Base-by-base conservation (phyloP, 1,140 invertebrate genomes). In the Euglossa dilemma region DNA sequence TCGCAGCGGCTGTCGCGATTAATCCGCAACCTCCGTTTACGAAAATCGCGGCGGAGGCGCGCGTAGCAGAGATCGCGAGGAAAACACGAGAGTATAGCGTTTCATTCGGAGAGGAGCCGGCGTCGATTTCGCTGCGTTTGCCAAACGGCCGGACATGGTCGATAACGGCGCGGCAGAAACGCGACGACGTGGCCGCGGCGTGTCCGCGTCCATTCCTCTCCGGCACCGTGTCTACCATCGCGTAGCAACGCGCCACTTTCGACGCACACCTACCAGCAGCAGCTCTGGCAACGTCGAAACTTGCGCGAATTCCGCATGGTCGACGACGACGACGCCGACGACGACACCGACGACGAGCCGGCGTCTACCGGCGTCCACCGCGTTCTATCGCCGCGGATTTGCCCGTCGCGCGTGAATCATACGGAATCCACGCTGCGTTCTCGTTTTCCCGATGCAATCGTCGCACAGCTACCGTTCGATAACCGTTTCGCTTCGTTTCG, bases 151-250 rank as follows among this genome's bases (percentile, higher is more conserved):
- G 45, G 70, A 28, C 69, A 75, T 84, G 87, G 87, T 85, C 88
- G 88, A 89, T 89, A 89, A 89, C 84, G 67, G 70, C 73, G 84
- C 87, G 87, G 86, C 85, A 18, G 71, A 88, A 89, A 88, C 84
- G 85, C 87, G 85, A 80, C 84, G 83, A 88, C 87, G 85, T 81
- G 77, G 80, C 63, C 79, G 83, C 79, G 50, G 54, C 50, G 54
- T 84, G 70, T 47, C 69, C 83, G 64, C 83, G 83, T 77, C 61
- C 83, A 79, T 75, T 76, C 63, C 61, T 63, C 28, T 50, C 54
- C 63, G 45, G 69, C 74, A 77, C 54, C 47, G 45, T 57, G 54
- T 74, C 54, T 56, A 83, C 79, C 81, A 78, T 85, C 81, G 75
- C 82, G 76, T 87, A 87, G 86, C 86, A 87, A 87, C 85, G 83